Evolutionary conservation across 2,113 vertebrate species (phyloP), one percentile per base, ranked within the genome.

Genomic region (Ariopsis seemanni): DNA sequence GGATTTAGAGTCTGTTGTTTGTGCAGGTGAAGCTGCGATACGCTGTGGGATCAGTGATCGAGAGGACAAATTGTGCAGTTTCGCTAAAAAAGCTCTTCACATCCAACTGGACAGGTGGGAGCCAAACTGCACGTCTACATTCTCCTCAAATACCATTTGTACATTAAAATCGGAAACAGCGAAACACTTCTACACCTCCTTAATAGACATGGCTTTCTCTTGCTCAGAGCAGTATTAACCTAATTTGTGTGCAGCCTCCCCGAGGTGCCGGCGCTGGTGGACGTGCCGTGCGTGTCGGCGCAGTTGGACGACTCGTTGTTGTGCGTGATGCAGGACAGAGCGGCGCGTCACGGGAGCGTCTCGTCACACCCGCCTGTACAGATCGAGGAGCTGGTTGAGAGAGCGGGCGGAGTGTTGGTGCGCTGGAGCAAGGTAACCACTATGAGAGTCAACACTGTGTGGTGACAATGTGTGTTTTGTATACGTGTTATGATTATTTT

Each of bases 21-120:
- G 91, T 94, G 8, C 94, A 99, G 98, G 98, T 30, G 97, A 99
- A 93, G 94, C 95, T 25, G 98, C 97, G 50, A 95, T 99, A 83
- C 95, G 95, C 53, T 97, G 96, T 88, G 96, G 96, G 11, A 88
- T 96, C 22, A 96, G 94, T 80, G 96, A 97, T 80, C 95, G 96
- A 86, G 96, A 96, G 83, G 97, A 99, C 89, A 96, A 97, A 52
- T 94, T 99, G 79, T 97, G 97, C 92, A 97, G 89, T 90, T 99
- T 99, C 90, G 97, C 97, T 7, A 97, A 99, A 92, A 99, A 99
- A 92, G 97, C 98, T 78, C 95, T 98, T 60, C 97, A 99, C 89
- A 99, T 99, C 92, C 98, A 99, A 79, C 93, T 99, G 93, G 98
- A 99, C 93, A 99, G 98, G 98, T 99, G 93, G 93, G 92, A 84